A percentile compares a stretch with the other conserved stretches of the same genome.
phyloP scores from a whole-genome alignment of 2,888 invertebrate genomes.

The Pelosia muscerda region DNA sequence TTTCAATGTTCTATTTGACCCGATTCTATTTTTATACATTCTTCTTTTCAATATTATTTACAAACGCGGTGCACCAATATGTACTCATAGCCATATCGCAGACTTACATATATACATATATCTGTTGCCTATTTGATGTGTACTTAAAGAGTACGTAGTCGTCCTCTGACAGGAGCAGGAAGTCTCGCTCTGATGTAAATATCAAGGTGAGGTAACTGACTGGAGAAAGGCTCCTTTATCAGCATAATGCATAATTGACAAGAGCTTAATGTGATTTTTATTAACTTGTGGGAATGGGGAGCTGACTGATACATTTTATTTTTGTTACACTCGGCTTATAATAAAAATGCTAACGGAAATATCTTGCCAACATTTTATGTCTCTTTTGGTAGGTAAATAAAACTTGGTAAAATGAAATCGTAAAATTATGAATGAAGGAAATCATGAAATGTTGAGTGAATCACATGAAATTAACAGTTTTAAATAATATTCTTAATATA shows the following conservation, averaged over 20 bases:
- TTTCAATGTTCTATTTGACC: slow-evolving; percentile 71
- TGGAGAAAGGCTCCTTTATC: slow-evolving; percentile 64
- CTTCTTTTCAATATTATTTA: not conserved
- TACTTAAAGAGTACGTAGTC: slow-evolving; percentile 51
- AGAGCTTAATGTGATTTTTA: not conserved
- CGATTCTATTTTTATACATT: slow-evolving; percentile 16
- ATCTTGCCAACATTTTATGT: not conserved
- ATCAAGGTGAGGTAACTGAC: slow-evolving; percentile 76
- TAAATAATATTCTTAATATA: not conserved
- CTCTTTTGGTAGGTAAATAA: not conserved
- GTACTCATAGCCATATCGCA: too few species aligned
- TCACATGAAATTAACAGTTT: not conserved
- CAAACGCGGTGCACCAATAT: not conserved
- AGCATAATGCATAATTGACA: slow-evolving; percentile 29
- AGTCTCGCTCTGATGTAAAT: slow-evolving; percentile 74
- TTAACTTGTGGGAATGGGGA: not conserved
- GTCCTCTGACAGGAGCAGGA: slow-evolving; percentile 78
- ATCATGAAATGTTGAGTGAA: slow-evolving; percentile 1
- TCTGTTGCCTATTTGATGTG: slow-evolving; percentile 39
- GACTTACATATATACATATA: not conserved
- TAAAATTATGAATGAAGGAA: not conserved
- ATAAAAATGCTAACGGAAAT: not conserved
- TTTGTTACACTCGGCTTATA: not conserved
- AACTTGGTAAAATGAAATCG: not conserved
- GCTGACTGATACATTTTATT: not conserved